Evolutionary conservation across 2,797 vertebrate species (phyloP), one percentile per base, ranked within the genome.

Genomic region (Argya squamiceps): DNA sequence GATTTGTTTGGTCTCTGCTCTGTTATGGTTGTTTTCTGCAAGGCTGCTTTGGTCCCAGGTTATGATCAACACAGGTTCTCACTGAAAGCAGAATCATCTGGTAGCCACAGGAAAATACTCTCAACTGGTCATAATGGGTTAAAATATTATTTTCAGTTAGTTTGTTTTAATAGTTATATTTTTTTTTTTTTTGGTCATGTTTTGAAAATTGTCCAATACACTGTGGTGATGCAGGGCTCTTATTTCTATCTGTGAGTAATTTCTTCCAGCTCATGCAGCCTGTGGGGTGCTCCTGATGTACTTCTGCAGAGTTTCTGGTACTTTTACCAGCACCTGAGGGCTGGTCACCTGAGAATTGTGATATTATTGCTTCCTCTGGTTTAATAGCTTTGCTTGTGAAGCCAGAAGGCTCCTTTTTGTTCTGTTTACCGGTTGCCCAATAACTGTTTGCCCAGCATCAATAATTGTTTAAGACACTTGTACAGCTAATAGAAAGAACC

Each of bases 401-500:
- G 32, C 44, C 73, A 70, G 76, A 81, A 73, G 67, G 26, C 43
- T 88, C 27, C 12, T 32, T 69, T 79, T 77, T 52, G 44, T 53
- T 9, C 41, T 55, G 11, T 74, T 86, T 5, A 6, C 44, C 53
- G 39, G 56, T 83, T 93, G 73, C 81, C 71, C 49, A 59, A 15
- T 47, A 47, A 24, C 46, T 24, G 23, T 47, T 47, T 47, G 23
- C 46, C 46, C 62, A 78, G 82, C 69, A 88, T 94, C 82, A 83
- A 47, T 91, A 91, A 94, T 92, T 92, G 69, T 71, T 96, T 59
- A 7, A 80, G 84, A 71, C n/a, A 17, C 75, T 93, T 78, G 79
- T 88, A 80, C 49, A 60, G 87, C 75, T 95, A 80, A 87, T 74
- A 85, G 64, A 95, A 92, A 84, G 65, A 68, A 43, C 78, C 60